Base-by-base conservation (phyloP, 2,797 vertebrate genomes). In the Paedocypris micromegethes region DNA sequence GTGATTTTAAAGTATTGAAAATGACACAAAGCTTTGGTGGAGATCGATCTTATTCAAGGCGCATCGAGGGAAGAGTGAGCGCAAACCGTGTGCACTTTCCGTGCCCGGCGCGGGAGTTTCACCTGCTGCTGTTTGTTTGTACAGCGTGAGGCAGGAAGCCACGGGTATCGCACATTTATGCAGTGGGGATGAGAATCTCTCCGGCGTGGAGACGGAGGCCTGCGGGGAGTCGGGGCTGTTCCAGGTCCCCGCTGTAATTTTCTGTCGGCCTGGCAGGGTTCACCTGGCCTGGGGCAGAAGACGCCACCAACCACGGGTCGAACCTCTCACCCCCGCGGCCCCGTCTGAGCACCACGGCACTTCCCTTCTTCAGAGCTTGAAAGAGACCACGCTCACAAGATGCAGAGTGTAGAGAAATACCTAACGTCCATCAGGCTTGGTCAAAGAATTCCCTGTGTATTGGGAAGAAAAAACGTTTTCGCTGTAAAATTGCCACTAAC, bases 191-290 rank as follows among this genome's bases (percentile, higher is more conserved):
- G 43, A 72, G 59, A 39, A 44, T 53, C 9, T 54, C 57, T 58
- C 66, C 67, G 69, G 67, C 39, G 60, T 64, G 70, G 70, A 68
- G 63, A 72, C 58, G 65, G 46, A 60, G 72, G 74, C 61, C 77
- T 66, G 72, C 64, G 69, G 84, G 79, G 80, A 83, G 74, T 57
- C 56, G 61, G 76, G 78, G 67, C 78, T 75, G 79, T 72, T 85
- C 80, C 83, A 59, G 69, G 73, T 85, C 85, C 84, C 86, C 77
- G 79, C 80, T 83, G 82, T 85, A 86, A 88, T 88, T 88, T 88
- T 82, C 85, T 86, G 80, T 79, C 80, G 84, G 81, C 78, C 81
- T 81, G 77, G 84, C 81, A 82, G 84, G 79, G 77, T 81, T 68
- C 79, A 82, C 81, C 78, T 77, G 64, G 81, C 83, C 80, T 71